These are phyloP conservation scores for Mormyrops attenuatus DNA, from an alignment of 2,797 vertebrate genomes.

Conservation along the genomic window DNA sequence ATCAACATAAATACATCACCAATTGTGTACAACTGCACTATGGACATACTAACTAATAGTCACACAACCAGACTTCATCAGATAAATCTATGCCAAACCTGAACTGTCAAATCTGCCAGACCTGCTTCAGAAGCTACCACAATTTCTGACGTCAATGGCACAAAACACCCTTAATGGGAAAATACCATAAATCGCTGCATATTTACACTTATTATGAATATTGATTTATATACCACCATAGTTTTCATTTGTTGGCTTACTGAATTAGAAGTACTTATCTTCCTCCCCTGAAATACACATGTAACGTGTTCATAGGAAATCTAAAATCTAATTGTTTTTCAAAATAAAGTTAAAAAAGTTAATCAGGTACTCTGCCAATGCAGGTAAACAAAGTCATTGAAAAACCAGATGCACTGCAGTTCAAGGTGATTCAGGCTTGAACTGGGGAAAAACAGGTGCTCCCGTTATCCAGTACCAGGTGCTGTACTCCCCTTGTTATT, in stretches of 20 bases:
- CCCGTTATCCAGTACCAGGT: too few relatives aligned
- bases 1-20: background rate
- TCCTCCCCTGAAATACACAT: background rate
- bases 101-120: background rate
- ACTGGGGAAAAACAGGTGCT: too few relatives aligned
- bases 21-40: background rate
- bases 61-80: background rate
- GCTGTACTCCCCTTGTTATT: too few relatives aligned
- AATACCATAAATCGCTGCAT: background rate
- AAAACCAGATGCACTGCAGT: background rate
- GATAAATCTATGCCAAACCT: background rate
- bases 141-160: background rate
- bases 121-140: background rate
- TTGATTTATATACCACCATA: background rate
- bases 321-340: background rate
- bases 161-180: background rate
- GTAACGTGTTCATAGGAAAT: background rate
- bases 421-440: background rate
- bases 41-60: background rate
- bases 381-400: background rate
- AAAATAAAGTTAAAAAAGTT: background rate
- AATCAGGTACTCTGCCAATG: background rate
- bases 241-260: background rate
- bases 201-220: background rate
- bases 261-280: background rate